Percentiles rank a stretch among this genome's conserved stretches.
Evolutionary conservation across 2,113 vertebrate species (phyloP).

Genomic region (Cebidichthys violaceus): DNA sequence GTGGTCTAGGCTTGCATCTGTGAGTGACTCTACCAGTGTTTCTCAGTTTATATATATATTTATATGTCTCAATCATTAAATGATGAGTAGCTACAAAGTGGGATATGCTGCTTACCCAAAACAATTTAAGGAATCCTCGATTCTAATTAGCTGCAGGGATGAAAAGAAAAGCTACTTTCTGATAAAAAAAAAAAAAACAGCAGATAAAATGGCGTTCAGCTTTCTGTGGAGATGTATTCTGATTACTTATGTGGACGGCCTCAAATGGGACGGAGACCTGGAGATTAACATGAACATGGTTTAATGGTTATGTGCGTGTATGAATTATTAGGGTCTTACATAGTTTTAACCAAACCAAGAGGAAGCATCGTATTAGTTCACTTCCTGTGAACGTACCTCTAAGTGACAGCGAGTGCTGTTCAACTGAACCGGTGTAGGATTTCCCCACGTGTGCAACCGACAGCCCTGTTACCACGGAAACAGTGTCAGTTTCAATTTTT

Average conservation of each 20-base stretch:
- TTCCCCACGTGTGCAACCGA: constrained; percentile 7
- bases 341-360: not conserved
- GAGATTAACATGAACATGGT: not conserved
- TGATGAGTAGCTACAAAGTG: not conserved
- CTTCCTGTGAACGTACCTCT: not conserved
- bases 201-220: not conserved
- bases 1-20: not conserved
- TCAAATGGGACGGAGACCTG: not conserved
- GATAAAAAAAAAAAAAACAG: too few species aligned
- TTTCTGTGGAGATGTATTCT: not conserved
- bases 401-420: constrained; percentile 1
- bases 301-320: not conserved
- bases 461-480: constrained; percentile 56
- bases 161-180: constrained; percentile 7
- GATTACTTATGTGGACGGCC: not conserved
- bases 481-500: constrained; percentile 28
- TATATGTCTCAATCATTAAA: constrained; percentile 7
- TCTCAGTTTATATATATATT: not conserved
- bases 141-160: constrained; percentile 21
- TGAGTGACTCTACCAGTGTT: too few species aligned
- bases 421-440: constrained; percentile 6
- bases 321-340: not conserved
- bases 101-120: not conserved
- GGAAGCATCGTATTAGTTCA: not conserved
- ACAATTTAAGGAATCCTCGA: not conserved